These are phyloP conservation scores for Callipepla squamata DNA, from an alignment of 2,113 vertebrate genomes.

Conservation along the genomic window DNA sequence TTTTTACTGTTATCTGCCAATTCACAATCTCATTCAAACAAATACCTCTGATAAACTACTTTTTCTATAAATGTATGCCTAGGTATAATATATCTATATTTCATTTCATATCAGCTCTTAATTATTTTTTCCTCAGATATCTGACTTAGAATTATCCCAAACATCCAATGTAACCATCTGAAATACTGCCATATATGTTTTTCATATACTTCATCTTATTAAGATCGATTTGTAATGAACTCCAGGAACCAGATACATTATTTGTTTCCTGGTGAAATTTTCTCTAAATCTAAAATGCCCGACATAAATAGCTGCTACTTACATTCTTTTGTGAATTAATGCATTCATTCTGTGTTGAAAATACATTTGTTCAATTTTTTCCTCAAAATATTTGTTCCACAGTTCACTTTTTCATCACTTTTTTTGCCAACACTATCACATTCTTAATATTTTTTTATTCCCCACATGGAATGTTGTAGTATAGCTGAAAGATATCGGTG, in stretches of 20 bases:
- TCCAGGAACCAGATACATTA: not conserved
- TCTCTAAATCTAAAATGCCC: not conserved
- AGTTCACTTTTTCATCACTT: not conserved
- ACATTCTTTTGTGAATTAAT: not conserved
- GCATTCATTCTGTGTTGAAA: not conserved
- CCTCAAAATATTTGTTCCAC: not conserved
- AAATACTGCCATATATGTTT: not conserved
- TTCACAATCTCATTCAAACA: not conserved
- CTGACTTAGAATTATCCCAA: not conserved
- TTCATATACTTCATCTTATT: not conserved
- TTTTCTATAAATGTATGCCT: not conserved
- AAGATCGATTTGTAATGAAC: not conserved
- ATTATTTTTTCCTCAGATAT: not conserved
- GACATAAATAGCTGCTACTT: not conserved
- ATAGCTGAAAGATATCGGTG: not conserved
- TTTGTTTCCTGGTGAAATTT: not conserved
- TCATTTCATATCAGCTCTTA: not conserved
- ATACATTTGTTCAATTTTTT: not conserved
- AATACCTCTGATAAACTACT: not conserved
- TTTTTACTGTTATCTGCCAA: slow-evolving; percentile 37
- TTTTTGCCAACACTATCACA: not conserved
- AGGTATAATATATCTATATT: not conserved
- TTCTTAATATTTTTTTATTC: not conserved
- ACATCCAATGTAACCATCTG: not conserved
- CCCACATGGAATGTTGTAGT: not conserved